These are phyloP conservation scores for Gortyna flavago DNA, from an alignment of 2,888 invertebrate genomes.

Conservation along the genomic window DNA sequence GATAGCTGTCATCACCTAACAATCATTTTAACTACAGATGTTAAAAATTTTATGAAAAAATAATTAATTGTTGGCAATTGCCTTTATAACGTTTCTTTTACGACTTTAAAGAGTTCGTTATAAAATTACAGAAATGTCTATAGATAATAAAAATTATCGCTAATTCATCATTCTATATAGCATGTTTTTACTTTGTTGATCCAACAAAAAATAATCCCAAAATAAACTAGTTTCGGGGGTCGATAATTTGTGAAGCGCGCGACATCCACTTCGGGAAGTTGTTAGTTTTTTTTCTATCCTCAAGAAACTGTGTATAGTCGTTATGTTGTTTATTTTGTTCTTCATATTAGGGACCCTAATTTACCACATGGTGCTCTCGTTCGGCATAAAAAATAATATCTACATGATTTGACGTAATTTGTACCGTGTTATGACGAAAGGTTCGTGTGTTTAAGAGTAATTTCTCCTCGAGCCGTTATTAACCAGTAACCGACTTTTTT, in stretches of 20 bases:
- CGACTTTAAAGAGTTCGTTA: slow-evolving; percentile 44
- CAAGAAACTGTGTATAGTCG: slow-evolving; percentile 79
- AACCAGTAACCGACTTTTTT: slow-evolving; percentile 83
- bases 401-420: slow-evolving; percentile 89
- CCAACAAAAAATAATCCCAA: slow-evolving; percentile 55
- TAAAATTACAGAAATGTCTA: slow-evolving; percentile 42
- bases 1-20: slow-evolving; percentile 8
- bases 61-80: slow-evolving; percentile 35
- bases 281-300: slow-evolving; percentile 78
- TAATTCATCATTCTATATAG: slow-evolving; percentile 64
- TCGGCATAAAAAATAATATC: slow-evolving; percentile 85
- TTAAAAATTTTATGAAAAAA: slow-evolving; percentile 27
- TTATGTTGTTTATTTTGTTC: slow-evolving; percentile 85
- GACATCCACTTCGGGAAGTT: slow-evolving; percentile 78
- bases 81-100: slow-evolving; percentile 42
- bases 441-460: slow-evolving; percentile 86
- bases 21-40: slow-evolving; percentile 23
- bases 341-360: slow-evolving; percentile 84
- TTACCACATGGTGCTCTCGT: slow-evolving; percentile 87
- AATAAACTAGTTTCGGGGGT: slow-evolving; percentile 75
- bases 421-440: slow-evolving; percentile 85
- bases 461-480: slow-evolving; percentile 83
- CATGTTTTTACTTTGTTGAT: slow-evolving; percentile 47
- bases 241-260: slow-evolving; percentile 79
- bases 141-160: slow-evolving; percentile 55